Evolutionary conservation across 2,888 invertebrate species (phyloP), one percentile per base, ranked within the genome.

Genomic region (Leptopilina myrica): DNA sequence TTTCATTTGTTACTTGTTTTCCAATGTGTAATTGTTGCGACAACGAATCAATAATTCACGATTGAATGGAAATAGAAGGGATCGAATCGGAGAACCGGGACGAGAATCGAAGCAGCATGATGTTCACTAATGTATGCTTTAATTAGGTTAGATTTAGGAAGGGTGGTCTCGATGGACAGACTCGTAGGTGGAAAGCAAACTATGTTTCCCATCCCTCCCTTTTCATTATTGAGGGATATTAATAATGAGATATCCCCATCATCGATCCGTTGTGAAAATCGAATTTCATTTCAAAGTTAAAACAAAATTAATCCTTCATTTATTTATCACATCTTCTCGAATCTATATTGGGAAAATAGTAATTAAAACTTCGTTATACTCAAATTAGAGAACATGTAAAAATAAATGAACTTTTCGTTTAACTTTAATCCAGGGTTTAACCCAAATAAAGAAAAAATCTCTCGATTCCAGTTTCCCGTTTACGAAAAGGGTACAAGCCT

Each of bases 51-150:
- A 73, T 73, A 73, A n/a, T 73, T 12, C 33, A 40, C 8, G 33
- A 59, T 73, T 73, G 56, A 73, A 15, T 56, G 26, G 73, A 33
- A 73, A 15, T 40, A 56, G 73, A 33, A 33, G 8, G 56, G 20
- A 53, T 73, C 40, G 33, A 33, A 33, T 73, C 33, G 33, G 73
- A 56, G 56, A 73, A 56, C 8, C n/a, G 53, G 53, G 73, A 73
- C 56, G 73, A 73, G 26, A 69, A 53, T 69, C 69, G 53, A 69
- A 53, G 69, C 53, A 53, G 33, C 49, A 69, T 69, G 65, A 43
- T 66, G 73, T 56, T 56, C 73, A 73, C 56, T 73, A 59, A 73
- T 73, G 73, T 73, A 73, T 11, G 11, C 73, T 56, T 73, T 73
- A 73, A 73, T 73, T 73, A 56, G 40, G 56, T 73, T 73, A 73